phyloP scores from a whole-genome alignment of 2,113 vertebrate genomes.

The Amblyornis subalaris region DNA sequence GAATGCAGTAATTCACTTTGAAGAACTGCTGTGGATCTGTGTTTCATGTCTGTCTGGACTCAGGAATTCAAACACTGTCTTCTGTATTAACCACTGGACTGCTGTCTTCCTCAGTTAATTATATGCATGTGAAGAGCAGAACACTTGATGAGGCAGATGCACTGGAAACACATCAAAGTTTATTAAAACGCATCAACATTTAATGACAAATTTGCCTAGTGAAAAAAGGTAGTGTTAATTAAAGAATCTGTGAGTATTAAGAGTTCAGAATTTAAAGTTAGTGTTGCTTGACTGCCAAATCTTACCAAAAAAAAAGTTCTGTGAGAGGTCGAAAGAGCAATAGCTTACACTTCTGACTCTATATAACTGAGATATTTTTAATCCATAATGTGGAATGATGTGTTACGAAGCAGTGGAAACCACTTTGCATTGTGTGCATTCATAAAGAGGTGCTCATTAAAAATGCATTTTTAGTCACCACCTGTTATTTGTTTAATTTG shows the following conservation, averaged over 20 bases:
- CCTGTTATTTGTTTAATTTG: conserved; percentile 49
- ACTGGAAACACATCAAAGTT: conserved; percentile 14
- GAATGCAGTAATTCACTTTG: not conserved
- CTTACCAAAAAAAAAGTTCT: not conserved
- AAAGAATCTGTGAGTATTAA: not conserved
- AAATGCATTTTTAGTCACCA: conserved; percentile 33
- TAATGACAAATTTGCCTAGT: not conserved
- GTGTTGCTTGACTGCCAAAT: not conserved
- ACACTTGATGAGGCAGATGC: not conserved
- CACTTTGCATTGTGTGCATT: not conserved
- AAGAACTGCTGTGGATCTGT: not conserved
- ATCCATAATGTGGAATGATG: not conserved
- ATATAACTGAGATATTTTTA: not conserved
- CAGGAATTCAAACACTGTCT: not conserved
- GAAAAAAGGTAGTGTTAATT: not conserved
- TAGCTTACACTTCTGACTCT: not conserved
- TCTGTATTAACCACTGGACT: not conserved
- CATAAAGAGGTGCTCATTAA: conserved; percentile 9
- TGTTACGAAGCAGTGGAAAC: conserved; percentile 4
- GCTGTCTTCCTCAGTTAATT: not conserved
- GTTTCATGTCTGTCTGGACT: not conserved
- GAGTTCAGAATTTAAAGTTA: not conserved
- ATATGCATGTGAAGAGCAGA: not conserved
- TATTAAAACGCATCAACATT: not conserved
- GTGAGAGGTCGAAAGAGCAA: not conserved